Evolutionary conservation across 2,888 invertebrate genomes (phyloP).

Genomic region (Parascotia fuliginaria): DNA sequence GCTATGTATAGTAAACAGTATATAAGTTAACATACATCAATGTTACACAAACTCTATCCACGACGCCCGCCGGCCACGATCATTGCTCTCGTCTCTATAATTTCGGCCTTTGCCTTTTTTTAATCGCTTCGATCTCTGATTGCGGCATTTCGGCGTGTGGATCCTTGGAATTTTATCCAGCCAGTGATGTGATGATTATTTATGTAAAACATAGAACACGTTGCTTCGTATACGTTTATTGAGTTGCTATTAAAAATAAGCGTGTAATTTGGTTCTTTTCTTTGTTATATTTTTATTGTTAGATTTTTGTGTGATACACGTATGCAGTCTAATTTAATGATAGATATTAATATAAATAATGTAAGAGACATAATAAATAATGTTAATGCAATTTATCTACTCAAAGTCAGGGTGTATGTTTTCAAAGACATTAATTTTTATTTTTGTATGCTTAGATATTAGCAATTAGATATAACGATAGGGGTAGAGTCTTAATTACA

Average conservation of each 20-base stretch:
- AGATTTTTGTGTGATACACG: conserved; percentile 1
- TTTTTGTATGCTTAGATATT: no score
- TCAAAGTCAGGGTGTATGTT: no score
- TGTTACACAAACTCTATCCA: conserved; percentile 40
- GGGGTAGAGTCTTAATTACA: no score
- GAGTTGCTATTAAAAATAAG: conserved; percentile 51
- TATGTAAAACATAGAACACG: conserved; percentile 49
- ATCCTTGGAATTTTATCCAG: conserved; percentile 56
- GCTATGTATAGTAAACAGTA: conserved; percentile 14
- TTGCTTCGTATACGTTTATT: no score
- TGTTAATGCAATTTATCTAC: no score
- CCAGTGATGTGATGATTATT: conserved; percentile 60
- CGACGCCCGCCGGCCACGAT: conserved; percentile 54
- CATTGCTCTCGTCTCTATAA: conserved; percentile 56
- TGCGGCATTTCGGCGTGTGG: conserved; percentile 53
- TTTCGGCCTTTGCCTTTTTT: conserved; percentile 60
- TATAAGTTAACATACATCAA: conserved; percentile 27
- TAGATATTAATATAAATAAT: no score
- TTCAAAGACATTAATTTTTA: no score
- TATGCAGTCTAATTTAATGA: no score
- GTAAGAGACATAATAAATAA: no score
- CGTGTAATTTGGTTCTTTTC: conserved; percentile 23
- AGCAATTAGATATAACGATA: no score
- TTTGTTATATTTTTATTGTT: conserved; percentile 11
- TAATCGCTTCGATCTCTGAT: conserved; percentile 62